A percentile compares a stretch with the other conserved stretches of the same genome.
Evolutionary conservation across 1,140 invertebrate species (phyloP).

Genomic region (Holcopasites calliopsidis): DNA sequence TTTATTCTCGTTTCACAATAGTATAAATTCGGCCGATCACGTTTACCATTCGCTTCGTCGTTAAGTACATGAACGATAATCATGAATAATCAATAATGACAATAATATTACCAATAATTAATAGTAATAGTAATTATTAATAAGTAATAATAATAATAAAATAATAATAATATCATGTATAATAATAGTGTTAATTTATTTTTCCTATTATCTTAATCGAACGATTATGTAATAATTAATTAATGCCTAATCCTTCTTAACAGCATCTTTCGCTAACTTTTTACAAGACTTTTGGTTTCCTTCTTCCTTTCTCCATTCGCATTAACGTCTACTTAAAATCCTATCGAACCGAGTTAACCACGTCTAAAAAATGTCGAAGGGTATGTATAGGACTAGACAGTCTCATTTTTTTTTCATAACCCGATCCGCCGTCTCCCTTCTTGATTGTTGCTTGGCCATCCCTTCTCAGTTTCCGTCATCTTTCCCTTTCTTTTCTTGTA

Average conservation of each 20-base stretch:
- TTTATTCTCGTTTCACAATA: constrained; percentile 17
- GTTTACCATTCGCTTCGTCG: constrained; percentile 8
- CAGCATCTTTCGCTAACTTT: constrained; percentile 48
- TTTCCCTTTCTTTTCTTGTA: constrained; percentile 49
- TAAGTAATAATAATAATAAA: constrained; percentile 69
- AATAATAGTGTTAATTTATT: constrained; percentile 67
- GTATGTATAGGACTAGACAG: constrained; percentile 78
- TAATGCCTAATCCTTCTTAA: constrained; percentile 66
- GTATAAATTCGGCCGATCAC: constrained; percentile 28
- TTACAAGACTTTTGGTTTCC: constrained; percentile 58
- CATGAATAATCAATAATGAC: constrained; percentile 62
- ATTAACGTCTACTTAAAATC: constrained; percentile 57
- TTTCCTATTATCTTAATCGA: constrained; percentile 62
- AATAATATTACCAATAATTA: constrained; percentile 70
- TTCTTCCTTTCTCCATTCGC: not conserved
- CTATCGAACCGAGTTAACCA: constrained; percentile 61
- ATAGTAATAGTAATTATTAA: constrained; percentile 59
- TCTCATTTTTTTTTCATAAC: constrained; percentile 71
- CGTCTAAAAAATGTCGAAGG: constrained; percentile 69
- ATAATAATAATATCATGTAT: constrained; percentile 65
- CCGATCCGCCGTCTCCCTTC: constrained; percentile 44
- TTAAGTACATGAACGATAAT: constrained; percentile 64
- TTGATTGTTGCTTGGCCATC: constrained; percentile 49
- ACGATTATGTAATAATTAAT: constrained; percentile 67
- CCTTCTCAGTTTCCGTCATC: not conserved